Conservation (phyloP, 2,113 vertebrate species). For the Cervus canadensis region DNA sequence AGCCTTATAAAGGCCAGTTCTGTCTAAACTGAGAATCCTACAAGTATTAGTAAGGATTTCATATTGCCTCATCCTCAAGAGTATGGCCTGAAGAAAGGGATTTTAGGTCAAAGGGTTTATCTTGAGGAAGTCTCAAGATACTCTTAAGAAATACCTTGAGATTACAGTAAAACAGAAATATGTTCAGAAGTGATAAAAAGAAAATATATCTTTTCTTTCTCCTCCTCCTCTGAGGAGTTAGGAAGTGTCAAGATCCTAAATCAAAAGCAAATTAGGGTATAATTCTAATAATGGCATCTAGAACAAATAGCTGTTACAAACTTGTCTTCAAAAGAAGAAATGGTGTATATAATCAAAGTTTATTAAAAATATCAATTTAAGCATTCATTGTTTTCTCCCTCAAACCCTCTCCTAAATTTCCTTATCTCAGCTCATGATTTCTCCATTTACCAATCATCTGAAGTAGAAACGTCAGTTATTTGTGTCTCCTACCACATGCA, state of each 20-base stretch:
- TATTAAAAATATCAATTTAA: not conserved
- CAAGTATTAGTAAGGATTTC: not conserved
- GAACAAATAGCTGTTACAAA: not conserved
- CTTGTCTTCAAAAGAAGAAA: slow-evolving; percentile 6
- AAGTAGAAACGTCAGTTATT: not conserved
- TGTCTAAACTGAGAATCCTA: slow-evolving; percentile 14
- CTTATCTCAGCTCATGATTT: not conserved
- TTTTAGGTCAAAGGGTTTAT: not conserved
- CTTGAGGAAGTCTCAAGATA: not conserved
- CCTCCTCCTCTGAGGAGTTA: not conserved
- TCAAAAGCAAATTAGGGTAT: not conserved
- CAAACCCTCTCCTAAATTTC: not conserved
- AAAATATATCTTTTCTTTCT: not conserved
- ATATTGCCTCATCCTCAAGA: not conserved
- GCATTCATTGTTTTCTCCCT: not conserved
- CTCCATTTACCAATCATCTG: not conserved
- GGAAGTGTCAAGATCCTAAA: not conserved
- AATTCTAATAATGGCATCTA: not conserved
- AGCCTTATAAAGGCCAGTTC: not conserved
- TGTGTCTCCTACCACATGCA: not conserved
- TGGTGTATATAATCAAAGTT: not conserved
- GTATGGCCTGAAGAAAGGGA: not conserved
- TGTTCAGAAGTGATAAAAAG: not conserved
- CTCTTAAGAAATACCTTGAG: not conserved
- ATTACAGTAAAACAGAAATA: not conserved